phyloP scores from a whole-genome alignment of 2,888 invertebrate species.

The Melinopterus prodromus region DNA sequence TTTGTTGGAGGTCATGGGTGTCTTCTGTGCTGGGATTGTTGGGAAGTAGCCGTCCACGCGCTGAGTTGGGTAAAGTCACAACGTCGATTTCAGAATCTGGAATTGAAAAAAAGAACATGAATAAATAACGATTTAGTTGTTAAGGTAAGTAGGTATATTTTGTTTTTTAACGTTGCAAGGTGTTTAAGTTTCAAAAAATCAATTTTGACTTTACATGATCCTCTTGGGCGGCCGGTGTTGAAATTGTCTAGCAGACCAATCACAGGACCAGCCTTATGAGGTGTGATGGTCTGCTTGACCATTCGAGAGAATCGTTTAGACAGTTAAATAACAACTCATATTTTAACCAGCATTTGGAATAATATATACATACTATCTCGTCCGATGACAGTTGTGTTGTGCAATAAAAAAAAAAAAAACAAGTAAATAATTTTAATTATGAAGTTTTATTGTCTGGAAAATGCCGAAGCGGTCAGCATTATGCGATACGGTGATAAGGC shows the following conservation, averaged over 20 bases:
- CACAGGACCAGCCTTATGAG: too few relatives aligned
- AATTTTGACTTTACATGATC: too few relatives aligned
- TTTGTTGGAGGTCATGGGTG: constrained; percentile 71
- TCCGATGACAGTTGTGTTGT: neutral
- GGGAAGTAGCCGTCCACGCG: constrained; percentile 61
- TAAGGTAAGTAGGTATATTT: too few relatives aligned
- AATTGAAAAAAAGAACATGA: constrained; percentile 59
- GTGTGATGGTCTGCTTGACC: too few relatives aligned
- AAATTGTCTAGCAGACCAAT: too few relatives aligned
- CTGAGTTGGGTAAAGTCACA: constrained; percentile 71
- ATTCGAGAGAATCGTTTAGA: too few relatives aligned
- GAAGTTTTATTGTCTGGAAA: neutral
- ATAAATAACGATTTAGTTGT: neutral
- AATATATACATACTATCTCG: neutral
- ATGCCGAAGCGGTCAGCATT: neutral
- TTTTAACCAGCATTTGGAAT: neutral
- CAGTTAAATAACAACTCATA: too few relatives aligned
- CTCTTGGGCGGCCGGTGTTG: too few relatives aligned
- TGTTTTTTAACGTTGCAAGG: too few relatives aligned
- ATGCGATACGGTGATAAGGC: neutral
- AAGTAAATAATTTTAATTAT: neutral
- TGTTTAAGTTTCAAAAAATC: too few relatives aligned
- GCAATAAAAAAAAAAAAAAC: neutral
- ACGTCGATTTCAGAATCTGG: constrained; percentile 88
- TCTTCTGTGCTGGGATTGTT: constrained; percentile 76